Evolutionary conservation across 2,888 invertebrate genomes (phyloP), one percentile per base, ranked within the genome.

Genomic region (Brenthis hecate): DNA sequence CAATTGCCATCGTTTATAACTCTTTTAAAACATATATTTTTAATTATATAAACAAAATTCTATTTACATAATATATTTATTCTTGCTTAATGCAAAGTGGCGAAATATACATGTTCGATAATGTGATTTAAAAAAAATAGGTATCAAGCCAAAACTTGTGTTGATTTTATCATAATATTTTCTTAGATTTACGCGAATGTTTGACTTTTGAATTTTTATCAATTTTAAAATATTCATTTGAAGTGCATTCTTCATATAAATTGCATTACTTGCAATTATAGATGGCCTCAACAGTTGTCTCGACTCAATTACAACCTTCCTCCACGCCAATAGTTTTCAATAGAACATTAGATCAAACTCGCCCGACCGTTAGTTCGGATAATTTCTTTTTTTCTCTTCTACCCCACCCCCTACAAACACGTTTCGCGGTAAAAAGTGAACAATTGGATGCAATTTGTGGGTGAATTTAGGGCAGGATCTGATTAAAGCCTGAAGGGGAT

Each of bases 391-490:
- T 80, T 77, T 71, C 74, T 51, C 53, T 85, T 84, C 83, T 51
- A 55, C 62, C 61, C 67, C 78, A 80, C 85, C 84, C 88, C 90
- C 89, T 60, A 66, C 28, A 83, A 82, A 85, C 83, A 82, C 80
- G 81, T 78, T 82, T 84, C 79, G 84, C 78, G 87, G 87, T 91
- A 92, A 92, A 92, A 92, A 92, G 85, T 91, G 92, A 92, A 92
- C 92, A 92, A 92, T 92, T 91, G 91, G 86, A 86, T 88, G 91
- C 92, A 92, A 92, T 92, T 92, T 92, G 92, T 86, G 91, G 91
- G 86, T 85, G 86, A 91, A 90, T 89, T 89, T 87, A 78, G 91
- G 89, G 86, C 89, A 88, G 82, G 78, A 81, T 81, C 86, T 91
- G 89, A 91, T 92, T 89, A 88, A 84, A 83, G 80, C 81, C 81